A percentile compares a stretch with the other conserved stretches of the same genome.
Evolutionary conservation across 2,113 vertebrate species (phyloP).

Genomic region (Podarcis cretensis): DNA sequence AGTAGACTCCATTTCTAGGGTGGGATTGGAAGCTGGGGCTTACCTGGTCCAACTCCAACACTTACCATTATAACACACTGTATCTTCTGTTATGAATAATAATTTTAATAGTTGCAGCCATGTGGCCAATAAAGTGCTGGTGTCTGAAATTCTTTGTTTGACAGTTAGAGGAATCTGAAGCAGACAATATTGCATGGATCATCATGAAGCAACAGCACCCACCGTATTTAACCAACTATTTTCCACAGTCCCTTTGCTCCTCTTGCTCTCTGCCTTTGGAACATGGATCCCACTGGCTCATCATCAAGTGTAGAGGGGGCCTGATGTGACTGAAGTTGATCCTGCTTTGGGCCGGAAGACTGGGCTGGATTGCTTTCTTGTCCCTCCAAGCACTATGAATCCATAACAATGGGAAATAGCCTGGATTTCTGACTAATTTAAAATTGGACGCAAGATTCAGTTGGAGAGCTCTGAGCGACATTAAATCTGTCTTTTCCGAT

Average conservation of each 20-base stretch:
- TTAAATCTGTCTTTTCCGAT: constrained; percentile 11
- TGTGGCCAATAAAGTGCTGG: background rate
- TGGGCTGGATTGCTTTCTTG: background rate
- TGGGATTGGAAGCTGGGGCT: background rate
- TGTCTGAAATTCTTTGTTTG: background rate
- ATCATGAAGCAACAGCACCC: background rate
- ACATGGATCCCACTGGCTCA: background rate
- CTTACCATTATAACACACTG: background rate
- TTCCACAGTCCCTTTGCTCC: background rate
- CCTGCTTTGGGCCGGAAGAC: background rate
- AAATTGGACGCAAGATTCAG: background rate
- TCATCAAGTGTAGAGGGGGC: background rate
- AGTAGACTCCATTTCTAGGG: background rate
- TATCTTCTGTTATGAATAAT: background rate
- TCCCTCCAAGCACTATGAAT: background rate
- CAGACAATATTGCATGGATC: background rate
- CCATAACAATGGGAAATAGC: background rate
- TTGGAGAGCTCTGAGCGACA: constrained; percentile 19
- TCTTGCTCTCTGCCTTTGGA: background rate
- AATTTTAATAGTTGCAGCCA: background rate
- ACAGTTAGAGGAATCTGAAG: background rate
- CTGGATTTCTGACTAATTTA: constrained; percentile 23
- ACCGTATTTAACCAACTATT: background rate
- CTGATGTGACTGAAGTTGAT: background rate
- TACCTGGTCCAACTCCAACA: background rate